Evolutionary conservation across 2,888 invertebrate species (phyloP).

Genomic region (Andrena hattorfiana): DNA sequence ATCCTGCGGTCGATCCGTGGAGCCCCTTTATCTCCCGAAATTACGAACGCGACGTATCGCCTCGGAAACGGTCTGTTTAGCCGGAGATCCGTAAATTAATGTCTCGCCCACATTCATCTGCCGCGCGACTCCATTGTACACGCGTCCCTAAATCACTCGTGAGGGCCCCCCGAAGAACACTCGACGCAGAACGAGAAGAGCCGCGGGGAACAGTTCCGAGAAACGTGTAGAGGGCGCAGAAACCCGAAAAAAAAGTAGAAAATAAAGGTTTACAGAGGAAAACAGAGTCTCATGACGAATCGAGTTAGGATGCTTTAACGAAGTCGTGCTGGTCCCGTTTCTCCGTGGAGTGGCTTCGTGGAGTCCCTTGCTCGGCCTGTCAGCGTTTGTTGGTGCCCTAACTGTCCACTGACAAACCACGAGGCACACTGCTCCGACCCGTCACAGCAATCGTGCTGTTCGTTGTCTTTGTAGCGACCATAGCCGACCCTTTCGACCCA

Average conservation of each 20-base stretch:
- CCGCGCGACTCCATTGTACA: constrained; percentile 48
- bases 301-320: constrained; percentile 44
- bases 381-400: constrained; percentile 42
- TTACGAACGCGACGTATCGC: constrained; percentile 34
- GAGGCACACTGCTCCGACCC: constrained; percentile 7
- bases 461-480: constrained; percentile 1
- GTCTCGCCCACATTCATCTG: constrained; percentile 58
- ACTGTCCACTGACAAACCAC: constrained; percentile 37
- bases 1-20: neutral
- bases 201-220: constrained; percentile 25
- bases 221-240: constrained; percentile 10
- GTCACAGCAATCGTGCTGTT: neutral
- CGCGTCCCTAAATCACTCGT: constrained; percentile 64
- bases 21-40: constrained; percentile 37
- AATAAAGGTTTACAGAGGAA: constrained; percentile 10
- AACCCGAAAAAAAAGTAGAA: neutral
- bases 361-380: constrained; percentile 21
- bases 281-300: constrained; percentile 57
- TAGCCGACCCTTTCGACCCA: constrained; percentile 26
- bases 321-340: constrained; percentile 36
- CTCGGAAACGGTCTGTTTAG: constrained; percentile 34
- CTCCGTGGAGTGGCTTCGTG: constrained; percentile 17
- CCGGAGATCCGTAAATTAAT: constrained; percentile 49
- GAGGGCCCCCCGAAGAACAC: constrained; percentile 27
- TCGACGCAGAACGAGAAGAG: constrained; percentile 37